Conservation (phyloP, 2,888 invertebrate genomes). For the Drosophila dives region DNA sequence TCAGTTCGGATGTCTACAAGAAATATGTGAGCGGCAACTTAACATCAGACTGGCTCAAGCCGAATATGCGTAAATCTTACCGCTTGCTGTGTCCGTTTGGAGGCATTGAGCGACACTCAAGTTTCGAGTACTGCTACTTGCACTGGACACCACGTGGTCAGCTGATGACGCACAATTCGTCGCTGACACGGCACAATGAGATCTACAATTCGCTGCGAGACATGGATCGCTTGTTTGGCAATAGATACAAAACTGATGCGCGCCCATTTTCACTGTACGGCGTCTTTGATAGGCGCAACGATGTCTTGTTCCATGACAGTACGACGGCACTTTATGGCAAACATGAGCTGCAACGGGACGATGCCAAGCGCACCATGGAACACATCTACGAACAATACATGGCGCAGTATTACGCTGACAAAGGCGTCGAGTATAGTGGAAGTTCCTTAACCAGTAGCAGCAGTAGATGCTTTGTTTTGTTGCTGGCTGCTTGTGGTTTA, state of each 20-base stretch:
- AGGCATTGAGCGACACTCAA: conserved; percentile 71
- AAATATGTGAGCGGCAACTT: conserved; percentile 87
- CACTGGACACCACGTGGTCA: conserved; percentile 90
- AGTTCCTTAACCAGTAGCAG: conserved; percentile 4
- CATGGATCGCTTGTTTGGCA: conserved; percentile 90
- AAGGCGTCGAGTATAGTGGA: conserved; percentile 28
- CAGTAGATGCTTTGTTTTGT: conserved; percentile 10
- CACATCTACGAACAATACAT: conserved; percentile 80
- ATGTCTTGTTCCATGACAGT: conserved; percentile 87
- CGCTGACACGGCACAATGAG: conserved; percentile 88
- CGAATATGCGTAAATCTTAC: conserved; percentile 85
- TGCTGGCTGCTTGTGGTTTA: conserved; percentile 20
- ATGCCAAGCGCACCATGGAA: conserved; percentile 82
- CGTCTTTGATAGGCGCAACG: conserved; percentile 87
- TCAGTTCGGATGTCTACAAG: conserved; percentile 88
- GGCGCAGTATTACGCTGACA: conserved; percentile 64
- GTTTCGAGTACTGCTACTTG: conserved; percentile 86
- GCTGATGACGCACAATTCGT: conserved; percentile 87
- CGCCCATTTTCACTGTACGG: conserved; percentile 90
- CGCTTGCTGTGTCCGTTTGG: conserved; percentile 87
- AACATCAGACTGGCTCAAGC: conserved; percentile 85
- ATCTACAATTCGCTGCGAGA: conserved; percentile 89
- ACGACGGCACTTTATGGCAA: conserved; percentile 81
- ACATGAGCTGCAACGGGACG: conserved; percentile 77
- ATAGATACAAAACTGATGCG: conserved; percentile 86